These are phyloP conservation scores for Oxyruncus cristatus DNA, from an alignment of 2,113 vertebrate species.

Conservation along the genomic window DNA sequence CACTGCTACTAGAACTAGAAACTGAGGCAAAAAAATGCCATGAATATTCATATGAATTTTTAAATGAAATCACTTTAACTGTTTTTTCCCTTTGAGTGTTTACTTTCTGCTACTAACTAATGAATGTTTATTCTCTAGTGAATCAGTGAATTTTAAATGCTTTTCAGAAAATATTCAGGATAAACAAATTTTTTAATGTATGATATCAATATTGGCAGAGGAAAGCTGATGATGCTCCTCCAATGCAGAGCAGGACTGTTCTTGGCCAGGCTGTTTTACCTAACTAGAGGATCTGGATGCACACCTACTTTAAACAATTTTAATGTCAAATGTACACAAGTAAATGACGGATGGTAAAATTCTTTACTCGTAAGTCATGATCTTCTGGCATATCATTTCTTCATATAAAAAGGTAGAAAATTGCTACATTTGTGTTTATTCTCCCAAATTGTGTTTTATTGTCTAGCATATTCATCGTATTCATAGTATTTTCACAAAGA, in stretches of 20 bases:
- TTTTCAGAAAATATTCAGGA: neutral
- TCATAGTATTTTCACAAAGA: neutral
- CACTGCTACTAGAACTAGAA: neutral
- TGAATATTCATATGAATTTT: conserved; percentile 44
- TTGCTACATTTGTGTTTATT: neutral
- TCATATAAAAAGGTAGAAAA: neutral
- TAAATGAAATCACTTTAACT: neutral
- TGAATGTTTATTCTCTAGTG: neutral
- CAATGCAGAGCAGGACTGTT: neutral
- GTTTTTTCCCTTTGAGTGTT: neutral
- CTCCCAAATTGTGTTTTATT: neutral
- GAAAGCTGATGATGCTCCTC: neutral
- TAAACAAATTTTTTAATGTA: neutral
- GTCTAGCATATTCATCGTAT: neutral
- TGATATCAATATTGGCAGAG: neutral
- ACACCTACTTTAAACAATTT: neutral
- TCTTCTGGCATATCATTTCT: neutral
- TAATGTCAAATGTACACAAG: neutral
- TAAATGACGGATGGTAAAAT: neutral
- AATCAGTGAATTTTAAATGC: neutral
- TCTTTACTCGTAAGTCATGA: neutral
- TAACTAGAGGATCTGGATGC: neutral
- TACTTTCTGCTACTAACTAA: neutral
- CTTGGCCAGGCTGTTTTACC: neutral
- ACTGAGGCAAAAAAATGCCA: neutral